Conservation (phyloP, 2,113 vertebrate species). For the Gasterosteus aculeatus region DNA sequence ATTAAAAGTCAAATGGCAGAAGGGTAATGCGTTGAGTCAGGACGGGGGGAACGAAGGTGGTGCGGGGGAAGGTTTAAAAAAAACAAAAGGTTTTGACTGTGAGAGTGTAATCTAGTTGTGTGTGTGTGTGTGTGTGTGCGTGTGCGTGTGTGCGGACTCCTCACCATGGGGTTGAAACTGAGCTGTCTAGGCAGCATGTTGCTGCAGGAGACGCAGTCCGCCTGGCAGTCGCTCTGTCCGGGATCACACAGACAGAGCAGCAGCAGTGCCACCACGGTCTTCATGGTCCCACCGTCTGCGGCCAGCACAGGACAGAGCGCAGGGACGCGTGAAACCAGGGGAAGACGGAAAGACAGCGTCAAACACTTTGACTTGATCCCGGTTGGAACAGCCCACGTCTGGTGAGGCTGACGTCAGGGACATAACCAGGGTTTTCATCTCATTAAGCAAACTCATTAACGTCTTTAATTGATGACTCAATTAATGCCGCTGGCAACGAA, state of each 20-base stretch:
- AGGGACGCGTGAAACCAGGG: neutral
- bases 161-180: conserved; percentile 86
- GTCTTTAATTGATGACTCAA: conserved; percentile 74
- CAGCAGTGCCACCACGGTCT: conserved; percentile 85
- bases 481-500: conserved; percentile 64
- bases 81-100: neutral
- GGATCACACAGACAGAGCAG: conserved; percentile 87
- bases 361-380: conserved; percentile 52
- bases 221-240: conserved; percentile 85
- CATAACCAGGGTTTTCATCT: conserved; percentile 70
- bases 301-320: conserved; percentile 31
- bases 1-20: conserved; percentile 65
- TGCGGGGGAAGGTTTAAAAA: neutral
- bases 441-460: conserved; percentile 80
- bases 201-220: conserved; percentile 88
- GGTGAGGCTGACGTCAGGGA: conserved; percentile 57
- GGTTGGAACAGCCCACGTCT: conserved; percentile 40
- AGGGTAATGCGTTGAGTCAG: conserved; percentile 65
- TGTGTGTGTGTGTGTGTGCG: conserved; percentile 21
- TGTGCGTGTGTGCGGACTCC: conserved; percentile 21
- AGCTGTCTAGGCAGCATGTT: conserved; percentile 80
- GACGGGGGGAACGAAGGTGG: conserved; percentile 17
- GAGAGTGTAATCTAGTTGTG: neutral
- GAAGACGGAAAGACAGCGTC: neutral
- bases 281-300: conserved; percentile 82